Percentiles rank a stretch among this genome's conserved stretches.
Conservation (phyloP, 2,888 invertebrate species). For the Onchidella celtica region DNA sequence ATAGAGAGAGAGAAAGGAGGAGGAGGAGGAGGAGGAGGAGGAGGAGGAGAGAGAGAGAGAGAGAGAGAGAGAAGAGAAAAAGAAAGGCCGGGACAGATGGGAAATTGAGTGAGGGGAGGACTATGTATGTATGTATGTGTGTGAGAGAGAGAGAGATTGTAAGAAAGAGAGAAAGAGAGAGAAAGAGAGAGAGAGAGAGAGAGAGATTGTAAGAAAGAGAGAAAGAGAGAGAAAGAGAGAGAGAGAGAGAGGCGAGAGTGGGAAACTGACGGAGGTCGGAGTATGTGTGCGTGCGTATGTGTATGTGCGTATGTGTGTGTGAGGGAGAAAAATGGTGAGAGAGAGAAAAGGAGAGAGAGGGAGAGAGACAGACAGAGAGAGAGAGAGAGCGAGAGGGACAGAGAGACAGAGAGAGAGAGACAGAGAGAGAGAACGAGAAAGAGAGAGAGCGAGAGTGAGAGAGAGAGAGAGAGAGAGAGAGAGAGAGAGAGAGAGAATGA, state of each 20-base stretch:
- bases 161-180: neutral
- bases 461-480: slow-evolving; percentile 33
- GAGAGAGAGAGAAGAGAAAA: neutral
- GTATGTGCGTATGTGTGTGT: slow-evolving; percentile 5
- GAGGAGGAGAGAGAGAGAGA: slow-evolving; percentile 26
- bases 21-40: neutral
- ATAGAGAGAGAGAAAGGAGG: slow-evolving; percentile 10
- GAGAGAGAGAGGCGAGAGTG: slow-evolving; percentile 11
- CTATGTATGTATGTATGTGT: neutral
- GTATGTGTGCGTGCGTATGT: slow-evolving; percentile 17
- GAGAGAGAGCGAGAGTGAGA: too few relatives aligned
- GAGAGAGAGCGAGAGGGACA: too few relatives aligned
- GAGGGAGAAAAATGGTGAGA: neutral
- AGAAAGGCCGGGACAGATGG: too few relatives aligned
- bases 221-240: slow-evolving; percentile 5
- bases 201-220: neutral
- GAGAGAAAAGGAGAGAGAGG: neutral
- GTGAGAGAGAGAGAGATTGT: slow-evolving; percentile 6
- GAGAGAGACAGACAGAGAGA: neutral
- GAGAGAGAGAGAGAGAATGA: slow-evolving; percentile 8
- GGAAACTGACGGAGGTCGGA: neutral
- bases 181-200: neutral
- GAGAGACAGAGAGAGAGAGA: too few relatives aligned
- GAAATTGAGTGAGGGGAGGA: neutral
- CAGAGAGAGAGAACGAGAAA: too few relatives aligned